Percentiles rank a stretch among this genome's conserved stretches.
Evolutionary conservation across 64 coral and sea anemone genomes (phyloP).

Genomic region (Montipora cactus): DNA sequence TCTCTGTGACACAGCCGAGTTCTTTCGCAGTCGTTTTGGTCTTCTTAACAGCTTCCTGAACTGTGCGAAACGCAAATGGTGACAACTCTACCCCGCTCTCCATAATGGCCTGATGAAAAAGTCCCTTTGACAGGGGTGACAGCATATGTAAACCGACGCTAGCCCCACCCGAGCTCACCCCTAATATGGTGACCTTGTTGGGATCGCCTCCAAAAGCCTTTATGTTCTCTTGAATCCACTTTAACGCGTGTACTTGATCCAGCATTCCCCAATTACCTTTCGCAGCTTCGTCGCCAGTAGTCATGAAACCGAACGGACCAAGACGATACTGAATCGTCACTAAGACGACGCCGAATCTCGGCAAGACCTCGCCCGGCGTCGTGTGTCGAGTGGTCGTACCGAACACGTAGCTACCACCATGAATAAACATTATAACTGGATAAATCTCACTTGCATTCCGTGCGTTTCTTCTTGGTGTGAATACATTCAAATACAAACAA

Average conservation of each 20-base stretch:
- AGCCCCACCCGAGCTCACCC: slow-evolving; percentile 83
- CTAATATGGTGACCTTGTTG: slow-evolving; percentile 72
- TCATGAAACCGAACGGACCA: slow-evolving; percentile 87
- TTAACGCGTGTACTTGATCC: slow-evolving; percentile 84
- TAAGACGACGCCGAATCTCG: slow-evolving; percentile 72
- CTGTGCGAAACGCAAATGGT: slow-evolving; percentile 59
- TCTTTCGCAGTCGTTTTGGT: slow-evolving; percentile 58
- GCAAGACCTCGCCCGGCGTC: slow-evolving; percentile 74
- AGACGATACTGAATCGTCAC: slow-evolving; percentile 92
- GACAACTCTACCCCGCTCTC: slow-evolving; percentile 90
- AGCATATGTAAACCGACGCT: slow-evolving; percentile 82
- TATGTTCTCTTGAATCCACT: slow-evolving; percentile 91
- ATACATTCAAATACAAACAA: slow-evolving; percentile 92
- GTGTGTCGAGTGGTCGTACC: slow-evolving; percentile 69
- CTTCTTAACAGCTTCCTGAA: slow-evolving; percentile 45
- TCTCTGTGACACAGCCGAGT: slow-evolving; percentile 48
- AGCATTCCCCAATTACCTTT: slow-evolving; percentile 89
- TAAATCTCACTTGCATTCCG: background rate
- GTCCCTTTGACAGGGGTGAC: slow-evolving; percentile 77
- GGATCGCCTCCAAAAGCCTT: slow-evolving; percentile 77
- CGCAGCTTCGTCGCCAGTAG: slow-evolving; percentile 75
- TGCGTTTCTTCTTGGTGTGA: slow-evolving; percentile 28
- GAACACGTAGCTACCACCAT: slow-evolving; percentile 76
- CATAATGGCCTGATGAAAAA: slow-evolving; percentile 84
- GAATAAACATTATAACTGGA: slow-evolving; percentile 90